These are phyloP conservation scores for Pipistrellus nathusii DNA, from an alignment of 2,797 vertebrate species.

Conservation along the genomic window DNA sequence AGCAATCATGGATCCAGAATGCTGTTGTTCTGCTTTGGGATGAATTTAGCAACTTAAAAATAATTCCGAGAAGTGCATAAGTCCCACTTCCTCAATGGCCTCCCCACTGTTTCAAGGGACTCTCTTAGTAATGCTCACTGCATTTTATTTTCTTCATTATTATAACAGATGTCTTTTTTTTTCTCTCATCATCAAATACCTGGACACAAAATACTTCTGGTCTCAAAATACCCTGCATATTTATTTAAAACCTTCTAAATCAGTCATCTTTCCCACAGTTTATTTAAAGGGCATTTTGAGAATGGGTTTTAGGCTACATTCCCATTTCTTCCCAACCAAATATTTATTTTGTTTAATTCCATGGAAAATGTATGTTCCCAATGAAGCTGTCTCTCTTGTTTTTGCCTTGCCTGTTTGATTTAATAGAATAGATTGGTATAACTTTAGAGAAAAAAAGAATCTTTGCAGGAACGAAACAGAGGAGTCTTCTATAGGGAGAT, in stretches of 20 bases:
- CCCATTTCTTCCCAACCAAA: neutral
- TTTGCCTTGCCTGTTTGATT: neutral
- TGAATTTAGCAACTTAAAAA: neutral
- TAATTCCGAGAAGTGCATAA: neutral
- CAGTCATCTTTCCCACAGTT: neutral
- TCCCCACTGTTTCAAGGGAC: neutral
- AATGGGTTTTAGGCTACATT: neutral
- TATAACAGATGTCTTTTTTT: slow-evolving; percentile 15
- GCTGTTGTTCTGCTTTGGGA: neutral
- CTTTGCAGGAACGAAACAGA: neutral
- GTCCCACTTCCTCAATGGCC: neutral
- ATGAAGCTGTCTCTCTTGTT: neutral
- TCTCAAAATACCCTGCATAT: neutral
- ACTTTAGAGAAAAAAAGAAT: neutral
- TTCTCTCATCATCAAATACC: too few relatives aligned
- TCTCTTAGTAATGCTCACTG: neutral
- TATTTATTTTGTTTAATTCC: slow-evolving; percentile 33
- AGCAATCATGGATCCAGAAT: neutral
- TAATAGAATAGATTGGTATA: neutral
- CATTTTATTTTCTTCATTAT: neutral
- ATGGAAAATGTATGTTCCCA: neutral
- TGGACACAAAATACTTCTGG: neutral
- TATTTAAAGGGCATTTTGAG: neutral
- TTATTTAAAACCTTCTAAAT: neutral
- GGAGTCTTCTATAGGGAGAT: neutral